Base-by-base conservation (phyloP, 2,797 vertebrate genomes). In the Gallirallus australis region DNA sequence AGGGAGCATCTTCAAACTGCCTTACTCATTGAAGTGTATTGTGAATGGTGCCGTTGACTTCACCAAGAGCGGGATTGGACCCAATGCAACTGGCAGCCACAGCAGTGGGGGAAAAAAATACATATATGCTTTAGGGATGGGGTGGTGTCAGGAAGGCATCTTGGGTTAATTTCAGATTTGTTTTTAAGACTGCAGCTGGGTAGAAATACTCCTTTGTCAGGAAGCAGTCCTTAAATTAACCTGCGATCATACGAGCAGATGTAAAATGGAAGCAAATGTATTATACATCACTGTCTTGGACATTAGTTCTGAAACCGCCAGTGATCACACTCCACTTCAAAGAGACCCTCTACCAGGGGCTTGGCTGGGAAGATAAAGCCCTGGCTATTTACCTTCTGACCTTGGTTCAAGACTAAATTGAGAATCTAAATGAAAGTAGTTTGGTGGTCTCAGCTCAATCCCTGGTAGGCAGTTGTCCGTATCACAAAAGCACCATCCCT, bases 221-320 rank as follows among this genome's bases (percentile, higher is more conserved):
- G 94, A 93, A 95, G 66, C 56, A 35, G 24, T 89, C 71, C 97
- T 97, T 97, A 95, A 97, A 98, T 95, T 95, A 97, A 97, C 96
- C 94, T 94, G 94, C 56, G 18, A 66, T 87, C 33, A 15, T 24
- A 90, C 80, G 92, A 95, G 95, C 96, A 95, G 96, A 95, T 97
- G 95, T 84, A 94, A 61, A 85, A 77, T 66, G 77, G 94, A 88
- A 95, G 92, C 83, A 54, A 97, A 98, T 97, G 85, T 95, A 98
- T 98, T 96, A 97, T 98, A 97, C 90, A 95, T 98, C 95, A 97
- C 93, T 92, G 95, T 94, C 96, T 98, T 98, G 97, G 98, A 97
- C 95, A 89, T 92, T 71, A 97, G 96, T 97, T 98, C 97, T 97
- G 97, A 97, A 97, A 97, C 95, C 10, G 5, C 89, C 95, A 95